Base-by-base conservation (phyloP, 2,113 vertebrate species). In the Scomber scombrus region DNA sequence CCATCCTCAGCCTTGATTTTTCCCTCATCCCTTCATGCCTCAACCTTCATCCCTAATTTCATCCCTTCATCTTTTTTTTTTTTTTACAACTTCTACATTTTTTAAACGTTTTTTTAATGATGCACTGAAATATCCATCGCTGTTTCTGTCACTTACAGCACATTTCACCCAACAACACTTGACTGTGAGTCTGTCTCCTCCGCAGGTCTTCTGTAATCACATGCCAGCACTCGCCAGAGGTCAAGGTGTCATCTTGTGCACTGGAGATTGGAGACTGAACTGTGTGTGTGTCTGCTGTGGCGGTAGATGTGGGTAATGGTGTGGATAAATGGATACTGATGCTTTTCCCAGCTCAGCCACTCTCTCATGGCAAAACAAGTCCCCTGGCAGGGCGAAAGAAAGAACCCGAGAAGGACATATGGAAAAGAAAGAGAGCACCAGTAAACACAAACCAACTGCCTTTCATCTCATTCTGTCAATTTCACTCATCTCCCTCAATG, bases 281-380 rank as follows among this genome's bases (percentile, higher is more conserved):
- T 56, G 49, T 47, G 23, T 34, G 63, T 63, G 71, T 50, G 71
- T 54, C 26, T 65, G 67, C 54, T 51, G 49, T 26, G 31, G 29
- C 18, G 81, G 29, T 56, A 58, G 76, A 85, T 67, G 86, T 19
- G 85, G 67, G 70, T 91, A 92, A 89, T 90, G 86, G 75, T 83
- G 81, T 82, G 89, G 85, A 91, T 82, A 91, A 91, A 91, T 92
- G 80, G 86, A 82, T 80, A 77, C 68, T 73, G 87, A 87, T 82
- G 86, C 62, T 72, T 79, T 78, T 85, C 75, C 81, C 74, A 65
- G 34, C 72, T 71, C 74, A 50, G 63, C 77, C 54, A 7, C 55
- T 79, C 58, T 40, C 77, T 85, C 65, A 45, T 4, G 26, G 70
- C 70, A 60, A 75, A 85, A 77, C 19, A 14, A 50, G 43, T 84